A percentile compares a stretch with the other conserved stretches of the same genome.
phyloP scores from a whole-genome alignment of 2,113 vertebrate genomes.

The Daubentonia madagascariensis region DNA sequence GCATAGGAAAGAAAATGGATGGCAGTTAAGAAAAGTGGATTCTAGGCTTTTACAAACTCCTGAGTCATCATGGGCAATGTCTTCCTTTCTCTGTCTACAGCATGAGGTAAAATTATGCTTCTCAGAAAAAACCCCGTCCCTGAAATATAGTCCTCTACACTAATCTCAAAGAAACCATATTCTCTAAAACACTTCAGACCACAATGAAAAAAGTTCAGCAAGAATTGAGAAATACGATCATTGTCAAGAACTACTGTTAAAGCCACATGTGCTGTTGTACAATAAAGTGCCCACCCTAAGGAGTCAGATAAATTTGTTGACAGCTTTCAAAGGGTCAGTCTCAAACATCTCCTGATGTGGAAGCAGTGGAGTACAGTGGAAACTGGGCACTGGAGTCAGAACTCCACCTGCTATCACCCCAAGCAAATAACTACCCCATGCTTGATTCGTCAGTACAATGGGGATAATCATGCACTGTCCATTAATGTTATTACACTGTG shows the following conservation, averaged over 20 bases:
- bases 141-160: not conserved
- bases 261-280: not conserved
- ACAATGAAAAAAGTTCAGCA: too few species aligned
- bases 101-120: rapidly evolving
- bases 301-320: not conserved
- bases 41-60: not conserved
- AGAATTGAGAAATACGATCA: rapidly evolving
- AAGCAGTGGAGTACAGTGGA: rapidly evolving
- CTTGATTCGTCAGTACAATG: rapidly evolving
- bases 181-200: not conserved
- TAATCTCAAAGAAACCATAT: not conserved
- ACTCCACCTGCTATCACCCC: not conserved
- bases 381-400: not conserved
- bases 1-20: not conserved
- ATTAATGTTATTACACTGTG: rapidly evolving
- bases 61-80: rapidly evolving
- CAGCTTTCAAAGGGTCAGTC: not conserved
- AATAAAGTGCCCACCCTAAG: not conserved
- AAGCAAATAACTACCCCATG: rapidly evolving
- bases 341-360: rapidly evolving
- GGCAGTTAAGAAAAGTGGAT: not conserved
- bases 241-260: rapidly evolving
- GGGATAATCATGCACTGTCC: rapidly evolving
- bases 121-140: not conserved
- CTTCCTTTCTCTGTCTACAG: not conserved